Conservation (phyloP, 2,888 invertebrate genomes). For the Tupiocoris notatus region DNA sequence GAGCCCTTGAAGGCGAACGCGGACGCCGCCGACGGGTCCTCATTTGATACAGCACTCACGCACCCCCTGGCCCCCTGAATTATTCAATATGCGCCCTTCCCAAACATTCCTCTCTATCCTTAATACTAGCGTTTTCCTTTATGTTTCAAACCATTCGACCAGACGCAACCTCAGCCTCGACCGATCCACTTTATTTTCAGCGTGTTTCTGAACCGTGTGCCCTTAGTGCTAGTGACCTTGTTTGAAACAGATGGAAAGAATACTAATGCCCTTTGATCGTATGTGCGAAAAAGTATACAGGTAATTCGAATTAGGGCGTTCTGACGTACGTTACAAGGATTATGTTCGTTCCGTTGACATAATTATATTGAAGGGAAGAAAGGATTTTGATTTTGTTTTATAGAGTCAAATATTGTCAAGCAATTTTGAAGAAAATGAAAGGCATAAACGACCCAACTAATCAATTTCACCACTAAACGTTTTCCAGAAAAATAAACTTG, state of each 20-base stretch:
- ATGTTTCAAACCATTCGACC: neutral
- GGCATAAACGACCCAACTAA: too few species aligned
- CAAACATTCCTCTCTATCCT: slow-evolving; percentile 39
- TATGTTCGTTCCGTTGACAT: too few species aligned
- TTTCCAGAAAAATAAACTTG: too few species aligned
- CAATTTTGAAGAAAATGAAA: too few species aligned
- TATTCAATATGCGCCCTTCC: slow-evolving; percentile 40
- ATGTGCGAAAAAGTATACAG: too few species aligned
- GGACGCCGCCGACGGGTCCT: slow-evolving; percentile 11
- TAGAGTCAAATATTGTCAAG: too few species aligned
- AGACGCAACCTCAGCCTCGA: neutral
- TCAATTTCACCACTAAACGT: too few species aligned
- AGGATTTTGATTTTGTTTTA: too few species aligned
- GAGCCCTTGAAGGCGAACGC: neutral
- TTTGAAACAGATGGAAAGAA: neutral
- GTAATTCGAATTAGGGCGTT: too few species aligned
- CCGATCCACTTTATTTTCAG: neutral
- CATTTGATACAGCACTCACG: slow-evolving; percentile 39
- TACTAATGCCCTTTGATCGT: too few species aligned
- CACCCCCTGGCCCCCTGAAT: slow-evolving; percentile 36
- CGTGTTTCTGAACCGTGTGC: neutral
- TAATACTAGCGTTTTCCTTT: slow-evolving; percentile 33
- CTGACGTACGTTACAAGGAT: too few species aligned
- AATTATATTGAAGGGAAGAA: too few species aligned
- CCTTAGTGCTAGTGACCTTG: neutral